Base-by-base conservation (phyloP, 1,140 invertebrate species). In the Drosophila bifasciata region DNA sequence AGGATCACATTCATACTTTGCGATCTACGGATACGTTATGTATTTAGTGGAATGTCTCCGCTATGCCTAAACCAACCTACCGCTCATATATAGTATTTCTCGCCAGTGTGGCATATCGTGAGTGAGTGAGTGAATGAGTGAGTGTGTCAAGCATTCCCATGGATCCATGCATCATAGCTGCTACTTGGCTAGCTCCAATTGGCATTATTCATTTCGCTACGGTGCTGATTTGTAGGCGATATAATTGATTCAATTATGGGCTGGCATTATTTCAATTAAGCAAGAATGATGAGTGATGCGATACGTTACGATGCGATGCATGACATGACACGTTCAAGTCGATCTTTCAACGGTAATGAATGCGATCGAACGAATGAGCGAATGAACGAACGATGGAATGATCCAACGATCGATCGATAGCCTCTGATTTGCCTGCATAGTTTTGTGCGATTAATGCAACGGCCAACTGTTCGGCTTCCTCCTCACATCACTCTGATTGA, bases 401-500 rank as follows among this genome's bases (percentile, higher is more conserved):
- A 66, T 19, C n/a, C n/a, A n/a, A n/a, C 36, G 6, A 39, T 8
- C 41, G 41, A 61, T 61, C 28, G 61, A 66, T 53, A 19, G 46
- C 21, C 67, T 67, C 64, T 68, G 64, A 68, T 68, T 68, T 67
- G 64, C 62, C 43, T 72, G 69, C 67, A 61, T 62, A 28, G 57
- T 57, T 39, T 16, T 40, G 23, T 13, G 49, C 49, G 77, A 80
- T 81, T 80, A 80, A 73, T 59, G 68, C 73, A 85, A 85, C 81
- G 81, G 81, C 76, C 74, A 71, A 71, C 55, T 77, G 55, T 59
- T 59, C 32, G 51, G 52, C 44, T 48, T 21, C 71, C 59, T 53
- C 17, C 36, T 43, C 58, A 19, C 19, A 50, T 46, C 36, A 50
- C 48, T 67, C 56, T 53, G 80, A 85, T 85, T 79, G 80, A 73